These are phyloP conservation scores for Lemur catta DNA, from an alignment of 2,797 vertebrate genomes.

Conservation along the genomic window DNA sequence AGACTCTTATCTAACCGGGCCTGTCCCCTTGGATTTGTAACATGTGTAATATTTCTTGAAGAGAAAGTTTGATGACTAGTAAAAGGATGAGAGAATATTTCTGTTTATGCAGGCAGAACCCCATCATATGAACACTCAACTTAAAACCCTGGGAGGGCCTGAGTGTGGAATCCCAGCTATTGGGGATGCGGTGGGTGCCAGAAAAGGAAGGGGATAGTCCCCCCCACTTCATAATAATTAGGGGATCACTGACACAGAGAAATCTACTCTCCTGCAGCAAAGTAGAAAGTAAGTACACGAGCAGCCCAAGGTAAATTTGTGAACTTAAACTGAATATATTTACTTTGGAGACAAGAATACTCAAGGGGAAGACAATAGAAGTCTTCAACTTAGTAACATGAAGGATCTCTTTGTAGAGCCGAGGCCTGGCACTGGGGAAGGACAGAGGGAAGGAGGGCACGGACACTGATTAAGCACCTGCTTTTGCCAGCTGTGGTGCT, in stretches of 20 bases:
- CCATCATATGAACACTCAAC: background rate
- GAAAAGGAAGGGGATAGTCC: background rate
- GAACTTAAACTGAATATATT: background rate
- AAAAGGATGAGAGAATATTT: background rate
- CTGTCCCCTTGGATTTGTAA: background rate
- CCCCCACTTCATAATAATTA: background rate
- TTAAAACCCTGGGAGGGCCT: background rate
- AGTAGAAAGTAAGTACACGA: background rate
- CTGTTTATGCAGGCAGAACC: background rate
- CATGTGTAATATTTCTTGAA: background rate
- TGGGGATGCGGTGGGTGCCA: background rate
- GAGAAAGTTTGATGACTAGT: background rate
- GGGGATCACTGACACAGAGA: background rate
- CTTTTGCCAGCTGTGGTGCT: background rate
- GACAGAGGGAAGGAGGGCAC: background rate
- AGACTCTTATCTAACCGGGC: background rate
- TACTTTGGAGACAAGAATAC: background rate
- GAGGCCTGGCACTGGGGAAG: too few relatives aligned
- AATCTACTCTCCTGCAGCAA: background rate
- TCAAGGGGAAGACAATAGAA: background rate
- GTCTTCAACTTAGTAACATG: background rate
- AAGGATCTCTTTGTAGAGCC: background rate
- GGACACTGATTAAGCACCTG: background rate
- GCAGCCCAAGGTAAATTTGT: background rate
- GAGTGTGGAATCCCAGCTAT: background rate